Base-by-base conservation (phyloP, 2,113 vertebrate species). In the Emydura subglobosa region DNA sequence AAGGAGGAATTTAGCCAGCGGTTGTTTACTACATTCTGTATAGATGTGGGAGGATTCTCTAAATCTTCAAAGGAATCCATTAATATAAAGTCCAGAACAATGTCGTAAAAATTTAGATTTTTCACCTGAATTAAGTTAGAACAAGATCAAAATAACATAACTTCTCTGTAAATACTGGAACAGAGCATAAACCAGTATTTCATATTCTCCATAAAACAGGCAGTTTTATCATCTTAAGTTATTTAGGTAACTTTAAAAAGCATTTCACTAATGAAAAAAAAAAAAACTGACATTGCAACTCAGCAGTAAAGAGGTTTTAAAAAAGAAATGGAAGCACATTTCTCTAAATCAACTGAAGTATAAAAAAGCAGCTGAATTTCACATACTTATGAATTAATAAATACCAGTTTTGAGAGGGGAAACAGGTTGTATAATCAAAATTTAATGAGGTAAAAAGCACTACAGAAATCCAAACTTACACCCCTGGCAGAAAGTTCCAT, bases 11-110 rank as follows among this genome's bases (percentile, higher is more conserved):
- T 99, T 55, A 99, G 98, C 99, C 99, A 99, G 82, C 99, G 99
- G 95, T 99, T 99, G 97, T 99, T 99, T 79, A 99, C 99, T 34
- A 99, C 99, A 53, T 99, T 99, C 98, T 99, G 99, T 94, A 99
- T 99, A 89, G 99, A 99, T 85, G 99, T 98, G 2, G 99, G 99
- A 16, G 99, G 99, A 97, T 99, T 99, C 97, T 99, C 99, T 96
- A 99, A 98, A 97, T 99, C 99, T 98, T 99, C 99, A 94, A 99
- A 99, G 1, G 99, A 99, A 97, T 99, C 99, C 99, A 99, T 99
- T 82, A 99, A 97, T 98, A 99, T 99, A 93, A 99, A 99, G 97
- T 99, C 99, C 98, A 99, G 98, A 93, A 99, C 99, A 13, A 99
- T 98, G 94, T 99, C 99, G 91, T 99, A 99, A 98, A 99, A 99